Percentiles rank a stretch among this genome's conserved stretches.
Evolutionary conservation across 1,140 invertebrate genomes (phyloP).

Genomic region (Drosophila teissieri): DNA sequence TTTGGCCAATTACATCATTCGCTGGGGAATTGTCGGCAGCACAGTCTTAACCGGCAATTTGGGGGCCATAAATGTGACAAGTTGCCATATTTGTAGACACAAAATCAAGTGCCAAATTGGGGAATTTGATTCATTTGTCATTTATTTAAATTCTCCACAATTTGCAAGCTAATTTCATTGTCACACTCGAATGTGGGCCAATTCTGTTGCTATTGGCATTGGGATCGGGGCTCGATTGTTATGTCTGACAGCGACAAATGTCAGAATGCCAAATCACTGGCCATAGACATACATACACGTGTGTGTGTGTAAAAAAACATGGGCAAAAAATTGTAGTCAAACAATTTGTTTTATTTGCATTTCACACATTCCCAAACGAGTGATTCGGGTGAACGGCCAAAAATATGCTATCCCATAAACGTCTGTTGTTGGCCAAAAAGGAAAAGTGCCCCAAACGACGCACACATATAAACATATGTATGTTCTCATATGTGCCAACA

Average conservation of each 20-base stretch:
- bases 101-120: slow-evolving; percentile 18
- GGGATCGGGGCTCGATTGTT: slow-evolving; percentile 68
- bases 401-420: slow-evolving; percentile 59
- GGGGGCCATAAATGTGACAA: slow-evolving; percentile 35
- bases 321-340: neutral
- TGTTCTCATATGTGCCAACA: neutral
- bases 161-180: slow-evolving; percentile 50
- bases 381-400: slow-evolving; percentile 36
- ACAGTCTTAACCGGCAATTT: slow-evolving; percentile 26
- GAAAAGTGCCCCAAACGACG: slow-evolving; percentile 45
- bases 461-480: slow-evolving; percentile 5
- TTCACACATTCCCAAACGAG: slow-evolving; percentile 31
- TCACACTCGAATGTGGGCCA: slow-evolving; percentile 28
- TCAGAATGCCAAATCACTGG: slow-evolving; percentile 69
- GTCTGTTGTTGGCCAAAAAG: slow-evolving; percentile 23
- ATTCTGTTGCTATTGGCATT: slow-evolving; percentile 45
- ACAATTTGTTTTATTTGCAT: slow-evolving; percentile 59
- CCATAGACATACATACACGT: neutral
- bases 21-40: slow-evolving; percentile 19
- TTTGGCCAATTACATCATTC: slow-evolving; percentile 35
- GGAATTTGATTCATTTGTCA: slow-evolving; percentile 46
- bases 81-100: slow-evolving; percentile 31
- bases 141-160: slow-evolving; percentile 51
- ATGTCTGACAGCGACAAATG: slow-evolving; percentile 76
- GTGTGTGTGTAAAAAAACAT: neutral